Percentiles rank a stretch among this genome's conserved stretches.
These are phyloP conservation scores for Crocallis elinguaria DNA, from an alignment of 2,888 invertebrate genomes.

Conservation along the genomic window DNA sequence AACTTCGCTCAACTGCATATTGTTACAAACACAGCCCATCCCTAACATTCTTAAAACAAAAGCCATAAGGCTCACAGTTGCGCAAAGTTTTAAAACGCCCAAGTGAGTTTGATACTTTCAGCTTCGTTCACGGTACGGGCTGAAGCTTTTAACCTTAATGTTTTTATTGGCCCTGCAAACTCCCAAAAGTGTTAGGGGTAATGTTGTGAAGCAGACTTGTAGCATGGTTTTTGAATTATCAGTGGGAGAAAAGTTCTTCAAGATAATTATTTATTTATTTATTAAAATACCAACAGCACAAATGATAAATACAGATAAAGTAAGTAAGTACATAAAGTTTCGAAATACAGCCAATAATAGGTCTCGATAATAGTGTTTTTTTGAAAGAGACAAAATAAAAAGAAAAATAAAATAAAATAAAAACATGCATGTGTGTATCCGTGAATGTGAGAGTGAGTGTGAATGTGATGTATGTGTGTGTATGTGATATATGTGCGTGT, in stretches of 20 bases:
- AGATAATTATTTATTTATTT: not conserved
- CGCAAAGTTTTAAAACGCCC: not conserved
- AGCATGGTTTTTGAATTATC: slow-evolving; percentile 31
- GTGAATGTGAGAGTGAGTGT: too few species aligned
- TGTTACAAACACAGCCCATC: not conserved
- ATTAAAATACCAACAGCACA: too few species aligned
- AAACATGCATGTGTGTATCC: too few species aligned
- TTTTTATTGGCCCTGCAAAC: slow-evolving; percentile 34
- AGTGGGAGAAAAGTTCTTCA: not conserved
- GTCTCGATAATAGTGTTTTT: too few species aligned
- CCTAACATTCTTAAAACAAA: not conserved
- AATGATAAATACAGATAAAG: too few species aligned
- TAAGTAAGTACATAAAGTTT: too few species aligned
- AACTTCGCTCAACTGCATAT: slow-evolving; percentile 3
- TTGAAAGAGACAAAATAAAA: too few species aligned
- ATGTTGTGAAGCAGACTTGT: slow-evolving; percentile 24
- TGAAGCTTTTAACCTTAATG: slow-evolving; percentile 41
- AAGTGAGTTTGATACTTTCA: slow-evolving; percentile 14
- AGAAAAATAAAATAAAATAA: too few species aligned
- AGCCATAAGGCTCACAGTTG: slow-evolving; percentile 8
- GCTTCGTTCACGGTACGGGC: slow-evolving; percentile 25
- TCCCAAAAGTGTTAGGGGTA: slow-evolving; percentile 28
- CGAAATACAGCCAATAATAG: too few species aligned
- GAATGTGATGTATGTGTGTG: too few species aligned
- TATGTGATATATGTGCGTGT: too few species aligned